Base-by-base conservation (phyloP, 2,797 vertebrate genomes). In the Acanthiza pusilla region DNA sequence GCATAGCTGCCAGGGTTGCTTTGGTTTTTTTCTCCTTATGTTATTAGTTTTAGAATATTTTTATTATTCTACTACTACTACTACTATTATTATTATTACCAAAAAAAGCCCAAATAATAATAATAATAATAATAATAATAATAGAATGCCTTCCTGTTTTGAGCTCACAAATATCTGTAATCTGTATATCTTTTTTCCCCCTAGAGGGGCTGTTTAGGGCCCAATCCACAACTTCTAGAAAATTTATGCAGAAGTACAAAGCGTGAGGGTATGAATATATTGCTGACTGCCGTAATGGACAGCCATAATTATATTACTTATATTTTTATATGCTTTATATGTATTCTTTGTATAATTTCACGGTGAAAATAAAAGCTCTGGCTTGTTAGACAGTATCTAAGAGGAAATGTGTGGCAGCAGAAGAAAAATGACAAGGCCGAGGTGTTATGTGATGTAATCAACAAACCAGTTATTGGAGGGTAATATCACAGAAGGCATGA, bases 1-100 rank as follows among this genome's bases (percentile, higher is more conserved):
- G 4, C 17, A 18, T 3, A 42, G 8, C 6, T 82, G 3, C 7
- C 7, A 55, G 29, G 1, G 5, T 12, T 48, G 5, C 13, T 65
- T 48, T 14, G 9, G 26, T 71, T 66, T 22, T 36, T 88, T 78
- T 32, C 10, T 16, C 17, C 17, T 60, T 1, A 0, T 67, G 12
- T 34, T 62, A 26, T 8, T 27, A 65, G 2, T 17, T 51, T 62
- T 53, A 23, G 12, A 45, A 30, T 42, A 27, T 32, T 76, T 45
- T 76, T 45, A 20, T 36, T 29, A 7, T 48, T 45, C 18, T 45
- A 19, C 19, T 45, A 10, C 43, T 19, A 45, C 43, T 45, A 45
- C 43, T 20, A 43, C 18, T 36, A 36, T 36, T 36, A 36, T 36
- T 36, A 36, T 36, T 36, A 36, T 36, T 36, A 36, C 10, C n/a